These are phyloP conservation scores for Alosa sapidissima DNA, from an alignment of 2,797 vertebrate genomes.

Conservation along the genomic window DNA sequence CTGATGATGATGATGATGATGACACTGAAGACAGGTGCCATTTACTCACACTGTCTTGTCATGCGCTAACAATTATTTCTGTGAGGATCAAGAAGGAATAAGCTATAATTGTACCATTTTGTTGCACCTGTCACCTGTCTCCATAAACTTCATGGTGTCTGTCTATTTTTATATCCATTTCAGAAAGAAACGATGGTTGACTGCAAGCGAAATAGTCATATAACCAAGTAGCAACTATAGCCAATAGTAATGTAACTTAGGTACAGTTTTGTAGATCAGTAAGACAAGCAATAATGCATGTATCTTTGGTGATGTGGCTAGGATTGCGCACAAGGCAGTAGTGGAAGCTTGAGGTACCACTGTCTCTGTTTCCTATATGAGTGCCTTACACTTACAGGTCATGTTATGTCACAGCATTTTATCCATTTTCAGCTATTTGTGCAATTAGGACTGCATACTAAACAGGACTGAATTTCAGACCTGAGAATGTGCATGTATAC, in stretches of 20 bases:
- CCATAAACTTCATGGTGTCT: not conserved
- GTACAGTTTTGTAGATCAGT: slow-evolving; percentile 38
- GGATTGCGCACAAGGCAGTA: slow-evolving; percentile 35
- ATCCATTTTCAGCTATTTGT: not conserved
- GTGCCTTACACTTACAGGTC: slow-evolving; percentile 75
- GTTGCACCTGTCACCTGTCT: not conserved
- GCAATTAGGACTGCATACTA: not conserved
- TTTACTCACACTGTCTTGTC: not conserved
- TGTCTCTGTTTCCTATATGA: slow-evolving; percentile 53
- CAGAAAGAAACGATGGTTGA: not conserved
- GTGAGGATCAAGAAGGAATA: not conserved
- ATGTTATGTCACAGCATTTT: slow-evolving; percentile 14
- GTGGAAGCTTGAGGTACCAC: slow-evolving; percentile 37
- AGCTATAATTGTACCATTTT: not conserved
- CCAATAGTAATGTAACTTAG: not conserved
- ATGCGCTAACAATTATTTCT: not conserved
- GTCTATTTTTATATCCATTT: not conserved
- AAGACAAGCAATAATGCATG: slow-evolving; percentile 69
- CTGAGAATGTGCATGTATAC: not conserved
- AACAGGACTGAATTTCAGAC: not conserved
- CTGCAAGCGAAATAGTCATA: not conserved
- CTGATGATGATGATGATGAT: not conserved
- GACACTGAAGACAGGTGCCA: not conserved
- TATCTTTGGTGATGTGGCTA: slow-evolving; percentile 13
- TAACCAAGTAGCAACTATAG: not conserved